Evolutionary conservation across 2,888 invertebrate genomes (phyloP).

Genomic region (Ichneumoninae sp.): DNA sequence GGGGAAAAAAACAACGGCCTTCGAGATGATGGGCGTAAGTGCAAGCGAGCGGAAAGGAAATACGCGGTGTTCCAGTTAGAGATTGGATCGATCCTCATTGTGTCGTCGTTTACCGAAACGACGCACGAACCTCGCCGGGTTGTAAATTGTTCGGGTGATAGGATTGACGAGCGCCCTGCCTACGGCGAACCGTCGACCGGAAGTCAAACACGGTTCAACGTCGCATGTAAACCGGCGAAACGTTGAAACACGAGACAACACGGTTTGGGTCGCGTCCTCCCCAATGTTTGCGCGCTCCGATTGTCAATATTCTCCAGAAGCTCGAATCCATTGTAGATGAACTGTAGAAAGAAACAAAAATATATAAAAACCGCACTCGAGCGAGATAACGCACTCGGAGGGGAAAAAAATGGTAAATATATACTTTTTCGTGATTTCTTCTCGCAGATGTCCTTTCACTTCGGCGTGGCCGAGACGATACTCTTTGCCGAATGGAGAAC

Average conservation of each 20-base stretch:
- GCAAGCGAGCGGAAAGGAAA: slow-evolving; percentile 6
- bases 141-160: slow-evolving; percentile 37
- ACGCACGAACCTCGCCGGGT: slow-evolving; percentile 22
- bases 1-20: background rate
- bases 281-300: slow-evolving; percentile 32
- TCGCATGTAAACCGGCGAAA: slow-evolving; percentile 48
- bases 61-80: slow-evolving; percentile 1
- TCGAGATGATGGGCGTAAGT: slow-evolving; percentile 70
- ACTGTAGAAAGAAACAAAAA: background rate
- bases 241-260: slow-evolving; percentile 41
- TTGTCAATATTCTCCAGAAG: slow-evolving; percentile 43
- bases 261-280: slow-evolving; percentile 11
- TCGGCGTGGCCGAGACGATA: slow-evolving; percentile 84
- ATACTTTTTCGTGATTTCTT: background rate
- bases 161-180: slow-evolving; percentile 9
- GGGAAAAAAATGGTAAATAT: slow-evolving; percentile 21
- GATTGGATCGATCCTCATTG: slow-evolving; percentile 18
- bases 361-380: background rate
- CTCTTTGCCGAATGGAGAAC: slow-evolving; percentile 85
- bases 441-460: slow-evolving; percentile 85
- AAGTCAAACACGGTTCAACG: slow-evolving; percentile 50
- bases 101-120: slow-evolving; percentile 32
- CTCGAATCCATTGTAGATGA: slow-evolving; percentile 31
- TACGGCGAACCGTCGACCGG: slow-evolving; percentile 40
- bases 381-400: slow-evolving; percentile 12